Conservation (phyloP, 1,140 invertebrate genomes). For the Drosophila rufa region DNA sequence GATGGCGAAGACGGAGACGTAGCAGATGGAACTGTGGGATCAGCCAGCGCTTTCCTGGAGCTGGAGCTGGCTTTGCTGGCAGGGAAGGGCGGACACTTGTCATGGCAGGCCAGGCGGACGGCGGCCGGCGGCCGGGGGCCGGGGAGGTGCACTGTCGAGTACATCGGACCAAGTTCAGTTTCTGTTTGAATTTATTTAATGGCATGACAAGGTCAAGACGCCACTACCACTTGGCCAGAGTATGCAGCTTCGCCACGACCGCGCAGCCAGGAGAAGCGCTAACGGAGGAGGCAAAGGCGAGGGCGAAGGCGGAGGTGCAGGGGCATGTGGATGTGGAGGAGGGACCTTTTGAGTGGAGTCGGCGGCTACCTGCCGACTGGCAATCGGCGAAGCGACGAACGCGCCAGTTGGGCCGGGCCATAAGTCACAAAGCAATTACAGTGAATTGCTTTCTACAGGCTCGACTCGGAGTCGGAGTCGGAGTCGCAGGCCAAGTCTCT, state of each 20-base stretch:
- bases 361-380: constrained; percentile 65
- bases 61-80: constrained; percentile 2
- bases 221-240: constrained; percentile 58
- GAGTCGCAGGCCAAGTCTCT: constrained; percentile 5
- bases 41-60: constrained; percentile 21
- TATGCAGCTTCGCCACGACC: constrained; percentile 27
- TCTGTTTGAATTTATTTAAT: constrained; percentile 82
- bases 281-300: background rate
- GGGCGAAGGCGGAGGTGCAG: background rate
- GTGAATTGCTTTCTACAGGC: constrained; percentile 79
- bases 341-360: constrained; percentile 35
- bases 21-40: constrained; percentile 22
- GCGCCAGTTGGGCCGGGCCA: constrained; percentile 77
- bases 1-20: constrained; percentile 15
- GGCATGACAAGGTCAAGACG: constrained; percentile 83
- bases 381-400: constrained; percentile 56
- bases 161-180: constrained; percentile 67
- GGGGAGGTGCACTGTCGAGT: constrained; percentile 10
- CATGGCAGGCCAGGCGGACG: constrained; percentile 35
- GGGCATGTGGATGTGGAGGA: constrained; percentile 5
- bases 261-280: background rate
- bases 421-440: constrained; percentile 85
- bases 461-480: constrained; percentile 3
- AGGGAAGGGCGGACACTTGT: constrained; percentile 69
- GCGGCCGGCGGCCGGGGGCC: background rate